Percentiles rank a stretch among this genome's conserved stretches.
Conservation (phyloP, 2,797 vertebrate species). For the Danio albolineatus region DNA sequence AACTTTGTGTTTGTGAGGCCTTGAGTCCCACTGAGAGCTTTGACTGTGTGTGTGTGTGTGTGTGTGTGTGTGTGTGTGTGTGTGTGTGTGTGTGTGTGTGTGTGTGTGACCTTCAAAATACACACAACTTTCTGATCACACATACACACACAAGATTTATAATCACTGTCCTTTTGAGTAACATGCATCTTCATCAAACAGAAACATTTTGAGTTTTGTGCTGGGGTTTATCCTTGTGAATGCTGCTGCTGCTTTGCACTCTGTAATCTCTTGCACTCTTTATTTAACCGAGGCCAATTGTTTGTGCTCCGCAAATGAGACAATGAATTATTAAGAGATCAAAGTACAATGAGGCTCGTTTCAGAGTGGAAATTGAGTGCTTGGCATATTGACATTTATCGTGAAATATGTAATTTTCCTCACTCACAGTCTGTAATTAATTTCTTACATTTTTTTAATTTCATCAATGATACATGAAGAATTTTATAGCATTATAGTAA, state of each 20-base stretch:
- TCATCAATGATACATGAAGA: background rate
- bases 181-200: conserved; percentile 34
- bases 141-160: background rate
- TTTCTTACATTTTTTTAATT: conserved; percentile 10
- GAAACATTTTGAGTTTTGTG: conserved; percentile 12
- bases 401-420: conserved; percentile 7
- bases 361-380: conserved; percentile 36
- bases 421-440: conserved; percentile 8
- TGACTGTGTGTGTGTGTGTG: background rate
- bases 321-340: conserved; percentile 43
- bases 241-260: background rate
- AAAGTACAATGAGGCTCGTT: conserved; percentile 42
- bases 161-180: conserved; percentile 17
- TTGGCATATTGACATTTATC: conserved; percentile 30
- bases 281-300: conserved; percentile 39
- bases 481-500: background rate
- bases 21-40: conserved; percentile 21
- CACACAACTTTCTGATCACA: background rate
- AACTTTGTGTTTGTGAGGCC: conserved; percentile 6
- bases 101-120: conserved; percentile 36
- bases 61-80: too few species aligned
- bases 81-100: too few species aligned
- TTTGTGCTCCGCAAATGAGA: conserved; percentile 24
- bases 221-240: conserved; percentile 9
- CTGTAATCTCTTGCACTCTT: conserved; percentile 5